Evolutionary conservation across 2,113 vertebrate genomes (phyloP).

Genomic region (Nannospalax galili): DNA sequence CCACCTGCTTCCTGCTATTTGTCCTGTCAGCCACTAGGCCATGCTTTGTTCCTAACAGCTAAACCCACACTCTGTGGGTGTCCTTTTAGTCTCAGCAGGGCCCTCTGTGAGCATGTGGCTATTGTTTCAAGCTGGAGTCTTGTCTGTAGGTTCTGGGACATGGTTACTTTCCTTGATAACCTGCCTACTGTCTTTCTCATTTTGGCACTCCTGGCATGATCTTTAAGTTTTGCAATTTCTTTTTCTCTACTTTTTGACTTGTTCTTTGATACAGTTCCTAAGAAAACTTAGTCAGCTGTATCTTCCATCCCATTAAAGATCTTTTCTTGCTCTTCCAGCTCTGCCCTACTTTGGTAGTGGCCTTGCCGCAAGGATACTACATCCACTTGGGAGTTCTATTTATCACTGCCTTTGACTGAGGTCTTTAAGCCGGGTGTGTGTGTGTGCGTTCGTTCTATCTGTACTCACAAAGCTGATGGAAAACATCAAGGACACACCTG

Average conservation of each 20-base stretch:
- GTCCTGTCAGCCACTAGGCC: neutral
- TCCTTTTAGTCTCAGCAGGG: rapidly evolving
- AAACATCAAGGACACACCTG: neutral
- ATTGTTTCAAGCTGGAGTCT: neutral
- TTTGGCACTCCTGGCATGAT: neutral
- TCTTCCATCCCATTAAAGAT: neutral
- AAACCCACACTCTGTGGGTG: neutral
- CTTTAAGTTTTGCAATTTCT: neutral
- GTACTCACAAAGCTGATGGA: neutral
- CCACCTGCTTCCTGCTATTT: no score
- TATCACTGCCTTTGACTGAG: rapidly evolving
- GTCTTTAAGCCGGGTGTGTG: neutral
- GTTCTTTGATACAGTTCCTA: rapidly evolving
- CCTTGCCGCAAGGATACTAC: neutral
- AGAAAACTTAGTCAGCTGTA: neutral
- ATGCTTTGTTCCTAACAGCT: neutral
- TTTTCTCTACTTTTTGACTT: neutral
- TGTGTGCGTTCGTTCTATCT: neutral
- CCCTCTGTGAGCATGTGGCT: neutral
- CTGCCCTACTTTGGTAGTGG: no score
- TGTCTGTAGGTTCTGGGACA: neutral
- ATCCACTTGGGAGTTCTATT: neutral
- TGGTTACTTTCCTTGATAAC: neutral
- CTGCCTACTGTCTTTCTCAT: rapidly evolving
- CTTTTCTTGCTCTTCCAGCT: neutral